Evolutionary conservation across 2,113 vertebrate genomes (phyloP), one percentile per base, ranked within the genome.

Genomic region (Antechinus stuartii): DNA sequence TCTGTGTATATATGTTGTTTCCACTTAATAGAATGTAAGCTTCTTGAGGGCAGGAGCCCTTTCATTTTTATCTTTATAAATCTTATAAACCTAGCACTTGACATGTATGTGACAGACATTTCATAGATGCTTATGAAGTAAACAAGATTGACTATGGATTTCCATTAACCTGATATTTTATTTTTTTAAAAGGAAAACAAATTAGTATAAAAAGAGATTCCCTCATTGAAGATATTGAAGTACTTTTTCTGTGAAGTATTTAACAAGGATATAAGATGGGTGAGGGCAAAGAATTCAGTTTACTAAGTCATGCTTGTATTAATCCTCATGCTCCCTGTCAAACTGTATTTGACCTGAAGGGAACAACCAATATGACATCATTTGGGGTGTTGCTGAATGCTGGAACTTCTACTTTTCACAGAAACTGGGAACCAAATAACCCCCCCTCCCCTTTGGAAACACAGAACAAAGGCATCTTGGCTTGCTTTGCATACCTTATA

Each of bases 361-460:
- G 90, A 96, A 68, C 94, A 97, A 95, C 95, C 97, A 97, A 95
- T 96, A 95, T 97, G 96, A 98, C 96, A 94, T 97, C 96, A 96
- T 95, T 0, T 2, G 96, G 97, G 93, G 95, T 90, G 91, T 97
- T 96, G 93, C 19, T 84, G 68, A 84, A 84, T 84, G 68, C 94
- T 95, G 97, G 95, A 0, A 0, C 94, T 93, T 97, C 93, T 96
- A 96, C 93, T 98, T 96, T 94, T 91, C 97, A 96, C 97, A 96
- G 97, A 97, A 97, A 95, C 91, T 97, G 56, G 92, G 54, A 35
- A 7, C 52, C 90, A 92, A 97, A 94, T 94, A n/a, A 50, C 55
- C 93, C 95, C 97, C 97, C 52, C 91, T 4, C 93, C 35, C 68
- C n/a, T 76, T 96, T 92, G 92, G 91, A 95, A 97, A 68, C 27